Evolutionary conservation across 2,797 vertebrate genomes (phyloP), one percentile per base, ranked within the genome.

Genomic region (Anabas testudineus): DNA sequence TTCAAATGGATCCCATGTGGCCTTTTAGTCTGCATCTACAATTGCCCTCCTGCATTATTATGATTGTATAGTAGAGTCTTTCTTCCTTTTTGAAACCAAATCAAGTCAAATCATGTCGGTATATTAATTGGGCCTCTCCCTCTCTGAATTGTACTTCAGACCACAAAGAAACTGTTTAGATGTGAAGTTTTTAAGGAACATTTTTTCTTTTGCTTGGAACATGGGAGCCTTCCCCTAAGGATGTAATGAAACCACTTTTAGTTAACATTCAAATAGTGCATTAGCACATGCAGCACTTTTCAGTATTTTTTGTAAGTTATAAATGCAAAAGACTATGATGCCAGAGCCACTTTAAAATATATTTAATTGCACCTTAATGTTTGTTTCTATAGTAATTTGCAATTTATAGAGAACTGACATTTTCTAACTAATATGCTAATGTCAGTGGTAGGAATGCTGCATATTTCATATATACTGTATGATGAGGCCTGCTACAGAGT

Each of bases 221-320:
- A 10, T 10, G 10, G 2, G 0, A 34, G 43, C n/a, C 19, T 28
- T 63, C 19, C 22, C 32, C 22, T 12, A 2, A 34, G 3, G 18
- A 7, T 2, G 3, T 24, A 28, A 39, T 55, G 32, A 24, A 28
- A 10, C 66, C 30, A 19, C 71, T n/a, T 67, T 42, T 26, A 43
- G 10, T 51, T 63, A 49, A 26, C 37, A 59, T 26, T 57, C 7
- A 45, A 37, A 51, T 37, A 28, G 54, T 53, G 32, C 59, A 43
- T 52, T 16, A 60, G 51, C 34, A 53, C 47, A 53, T 22, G 9
- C n/a, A 9, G 45, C 10, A 21, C 24, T 10, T 28, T 5, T 16
- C 32, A 13, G 8, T 21, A 45, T 15, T 45, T 30, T 5, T 3
- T 42, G 56, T 37, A 26, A 30, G 22, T 5, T 30, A 5, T 3